These are phyloP conservation scores for Helarctos malayanus DNA, from an alignment of 2,797 vertebrate genomes.

Conservation along the genomic window DNA sequence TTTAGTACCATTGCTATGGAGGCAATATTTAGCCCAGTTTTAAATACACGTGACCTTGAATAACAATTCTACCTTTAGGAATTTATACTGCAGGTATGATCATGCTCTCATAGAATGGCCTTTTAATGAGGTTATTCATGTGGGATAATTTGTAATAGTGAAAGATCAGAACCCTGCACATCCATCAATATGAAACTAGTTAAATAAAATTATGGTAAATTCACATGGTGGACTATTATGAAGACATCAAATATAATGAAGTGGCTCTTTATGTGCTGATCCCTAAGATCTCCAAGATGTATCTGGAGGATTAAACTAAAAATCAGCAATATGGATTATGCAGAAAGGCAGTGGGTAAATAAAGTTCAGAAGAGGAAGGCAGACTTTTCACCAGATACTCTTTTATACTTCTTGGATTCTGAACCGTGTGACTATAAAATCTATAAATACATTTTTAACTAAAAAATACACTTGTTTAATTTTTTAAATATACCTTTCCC, in stretches of 20 bases:
- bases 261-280: neutral
- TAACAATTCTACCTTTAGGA: neutral
- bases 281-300: neutral
- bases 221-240: neutral
- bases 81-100: neutral
- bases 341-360: neutral
- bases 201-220: neutral
- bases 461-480: neutral
- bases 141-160: neutral
- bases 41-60: neutral
- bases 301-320: neutral
- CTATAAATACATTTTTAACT: neutral
- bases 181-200: neutral
- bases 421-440: neutral
- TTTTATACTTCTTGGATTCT: constrained; percentile 13
- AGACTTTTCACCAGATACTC: neutral
- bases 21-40: neutral
- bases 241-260: neutral
- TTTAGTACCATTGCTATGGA: neutral
- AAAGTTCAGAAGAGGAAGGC: neutral
- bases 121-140: neutral
- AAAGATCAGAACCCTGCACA: neutral
- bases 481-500: neutral
- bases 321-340: neutral
- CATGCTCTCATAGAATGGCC: neutral